These are phyloP conservation scores for Prochilodus magdalenae DNA, from an alignment of 2,113 vertebrate genomes.

Conservation along the genomic window DNA sequence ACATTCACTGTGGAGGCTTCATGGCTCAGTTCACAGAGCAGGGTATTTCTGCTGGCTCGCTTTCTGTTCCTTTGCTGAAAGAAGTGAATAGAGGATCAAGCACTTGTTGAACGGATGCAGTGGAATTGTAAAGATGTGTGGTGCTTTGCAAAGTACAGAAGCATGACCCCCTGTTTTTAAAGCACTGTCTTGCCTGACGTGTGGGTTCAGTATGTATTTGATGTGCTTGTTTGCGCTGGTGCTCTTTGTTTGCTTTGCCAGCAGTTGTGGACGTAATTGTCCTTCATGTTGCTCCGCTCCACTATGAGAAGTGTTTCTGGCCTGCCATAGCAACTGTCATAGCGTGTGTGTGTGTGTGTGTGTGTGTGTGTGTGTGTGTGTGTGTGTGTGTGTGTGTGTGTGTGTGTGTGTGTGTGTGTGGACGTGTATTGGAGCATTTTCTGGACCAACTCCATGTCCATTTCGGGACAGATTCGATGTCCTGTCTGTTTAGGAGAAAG, in stretches of 20 bases:
- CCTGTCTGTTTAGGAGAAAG: no score
- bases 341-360: no score
- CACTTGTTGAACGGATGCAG: neutral
- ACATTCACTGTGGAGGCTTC: neutral
- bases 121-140: neutral
- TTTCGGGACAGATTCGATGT: no score
- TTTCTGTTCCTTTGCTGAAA: neutral
- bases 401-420: no score
- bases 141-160: slow-evolving; percentile 4
- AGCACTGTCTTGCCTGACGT: no score
- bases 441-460: no score
- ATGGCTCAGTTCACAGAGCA: slow-evolving; percentile 10
- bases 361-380: no score
- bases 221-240: neutral
- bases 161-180: no score
- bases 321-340: no score
- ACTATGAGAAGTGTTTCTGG: no score
- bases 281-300: neutral
- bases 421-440: no score
- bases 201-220: neutral
- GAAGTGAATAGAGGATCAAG: neutral
- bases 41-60: slow-evolving; percentile 3
- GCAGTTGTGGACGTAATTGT: neutral
- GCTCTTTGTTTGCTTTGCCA: slow-evolving; percentile 17
- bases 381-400: no score